Conservation (phyloP, 2,797 vertebrate genomes). For the Ispidina picta region DNA sequence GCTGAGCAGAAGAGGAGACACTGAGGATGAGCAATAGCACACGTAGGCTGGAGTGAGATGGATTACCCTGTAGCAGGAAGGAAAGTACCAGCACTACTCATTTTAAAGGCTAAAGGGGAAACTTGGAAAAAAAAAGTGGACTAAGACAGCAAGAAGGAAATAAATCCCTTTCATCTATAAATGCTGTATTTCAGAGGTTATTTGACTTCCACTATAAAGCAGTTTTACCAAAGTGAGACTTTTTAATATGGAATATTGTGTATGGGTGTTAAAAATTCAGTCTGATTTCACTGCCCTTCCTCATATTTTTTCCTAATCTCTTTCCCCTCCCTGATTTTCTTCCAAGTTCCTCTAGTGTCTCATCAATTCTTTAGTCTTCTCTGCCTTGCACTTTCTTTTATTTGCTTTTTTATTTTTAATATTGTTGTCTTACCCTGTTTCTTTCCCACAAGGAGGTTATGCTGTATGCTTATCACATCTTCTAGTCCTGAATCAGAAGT, state of each 20-base stretch:
- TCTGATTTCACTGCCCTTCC: background rate
- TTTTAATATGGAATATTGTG: background rate
- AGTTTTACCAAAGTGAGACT: background rate
- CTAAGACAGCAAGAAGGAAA: background rate
- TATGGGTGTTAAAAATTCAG: background rate
- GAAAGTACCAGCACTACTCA: background rate
- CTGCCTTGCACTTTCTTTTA: background rate
- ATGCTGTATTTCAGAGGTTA: background rate
- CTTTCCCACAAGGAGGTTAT: background rate
- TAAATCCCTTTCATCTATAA: constrained; percentile 6
- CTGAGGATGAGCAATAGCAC: background rate
- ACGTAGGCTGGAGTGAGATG: background rate
- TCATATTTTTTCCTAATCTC: background rate
- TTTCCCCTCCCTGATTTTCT: background rate
- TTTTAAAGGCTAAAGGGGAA: background rate
- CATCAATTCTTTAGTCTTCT: background rate
- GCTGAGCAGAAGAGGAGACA: background rate
- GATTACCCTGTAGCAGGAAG: background rate
- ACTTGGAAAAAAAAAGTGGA: background rate
- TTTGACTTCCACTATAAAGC: background rate
- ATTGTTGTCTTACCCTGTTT: background rate
- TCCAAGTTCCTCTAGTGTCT: background rate
- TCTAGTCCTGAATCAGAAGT: background rate
- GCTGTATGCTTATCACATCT: background rate
- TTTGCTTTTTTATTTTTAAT: background rate